Base-by-base conservation (phyloP, 2,113 vertebrate genomes). In the Genyomyrus donnyi region DNA sequence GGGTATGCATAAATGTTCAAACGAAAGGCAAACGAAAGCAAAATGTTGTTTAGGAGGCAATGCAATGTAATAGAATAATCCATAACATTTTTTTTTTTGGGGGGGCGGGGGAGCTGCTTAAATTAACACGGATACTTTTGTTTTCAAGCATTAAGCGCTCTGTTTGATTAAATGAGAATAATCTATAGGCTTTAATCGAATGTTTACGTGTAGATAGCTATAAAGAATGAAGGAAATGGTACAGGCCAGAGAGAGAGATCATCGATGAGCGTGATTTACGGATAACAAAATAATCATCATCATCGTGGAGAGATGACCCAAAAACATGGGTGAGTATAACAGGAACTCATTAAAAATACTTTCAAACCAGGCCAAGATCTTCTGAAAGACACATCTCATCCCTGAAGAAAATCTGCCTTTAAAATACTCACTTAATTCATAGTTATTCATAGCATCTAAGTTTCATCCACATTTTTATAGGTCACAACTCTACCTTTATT, bases 1-100 rank as follows among this genome's bases (percentile, higher is more conserved):
- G 88, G 45, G 3, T 45, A 52, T 88, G 91, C 92, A 91, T 92
- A 92, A 88, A 91, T 89, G 90, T 90, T 89, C 45, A 89, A 56
- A 56, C 0, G 53, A 56, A 21, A 56, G 83, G n/a, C n/a, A 27
- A n/a, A 50, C 49, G 77, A 88, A 91, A 89, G 46, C 50, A 52
- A 88, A 48, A 39, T 74, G 35, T 8, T 35, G 21, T 10, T 48
- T 42, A 52, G 85, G 49, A 53, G 50, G 10, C 5, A 87, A 87
- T 53, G 49, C 85, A 53, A 80, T 21, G 35, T 9, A 85, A 7
- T 17, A 53, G 27, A 87, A 27, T 87, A 31, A 87, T 87, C 13
- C 31, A 48, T 46, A 19, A 39, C 21, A 24, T 84, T 83, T 45
- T 42, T 17, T 45, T n/a, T 85, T 85, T 5, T 17, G 2, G 7